These are phyloP conservation scores for Gephyroberyx darwinii DNA, from an alignment of 2,797 vertebrate genomes.

Conservation along the genomic window DNA sequence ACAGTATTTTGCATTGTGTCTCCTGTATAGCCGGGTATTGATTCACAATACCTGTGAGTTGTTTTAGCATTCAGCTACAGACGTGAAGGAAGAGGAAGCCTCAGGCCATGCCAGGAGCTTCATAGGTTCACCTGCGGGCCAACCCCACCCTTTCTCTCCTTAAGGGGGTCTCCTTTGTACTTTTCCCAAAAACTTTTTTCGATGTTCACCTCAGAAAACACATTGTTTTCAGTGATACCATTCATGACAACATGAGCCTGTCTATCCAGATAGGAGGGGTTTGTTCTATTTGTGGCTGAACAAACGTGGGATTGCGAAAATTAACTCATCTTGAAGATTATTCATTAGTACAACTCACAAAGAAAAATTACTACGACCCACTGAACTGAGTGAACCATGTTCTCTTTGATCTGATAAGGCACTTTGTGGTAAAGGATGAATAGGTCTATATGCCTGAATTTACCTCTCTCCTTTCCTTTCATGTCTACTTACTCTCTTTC, in stretches of 20 bases:
- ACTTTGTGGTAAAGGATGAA: slow-evolving; percentile 39
- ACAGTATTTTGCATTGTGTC: not conserved
- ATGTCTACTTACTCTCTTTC: slow-evolving; percentile 6
- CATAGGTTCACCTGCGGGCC: slow-evolving; percentile 30
- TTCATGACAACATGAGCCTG: slow-evolving; percentile 4
- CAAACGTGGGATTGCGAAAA: slow-evolving; percentile 17
- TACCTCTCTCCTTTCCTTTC: not conserved
- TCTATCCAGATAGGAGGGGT: not conserved
- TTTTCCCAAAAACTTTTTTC: not conserved
- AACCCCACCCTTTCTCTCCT: not conserved
- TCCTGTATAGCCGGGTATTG: not conserved
- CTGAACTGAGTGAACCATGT: slow-evolving; percentile 26
- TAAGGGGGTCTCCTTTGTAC: not conserved
- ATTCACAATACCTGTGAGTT: not conserved
- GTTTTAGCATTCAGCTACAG: not conserved
- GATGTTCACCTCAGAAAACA: slow-evolving; percentile 14
- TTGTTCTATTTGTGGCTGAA: slow-evolving; percentile 17
- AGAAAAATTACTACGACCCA: slow-evolving; percentile 15
- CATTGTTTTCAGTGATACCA: slow-evolving; percentile 17
- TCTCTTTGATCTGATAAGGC: slow-evolving; percentile 33
- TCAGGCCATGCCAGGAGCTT: slow-evolving; percentile 14
- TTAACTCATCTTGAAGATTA: slow-evolving; percentile 31
- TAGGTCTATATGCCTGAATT: slow-evolving; percentile 31
- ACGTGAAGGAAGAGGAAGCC: slow-evolving; percentile 12
- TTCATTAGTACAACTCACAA: slow-evolving; percentile 38